phyloP scores from a whole-genome alignment of 2,888 invertebrate species.

The Oithona nana region DNA sequence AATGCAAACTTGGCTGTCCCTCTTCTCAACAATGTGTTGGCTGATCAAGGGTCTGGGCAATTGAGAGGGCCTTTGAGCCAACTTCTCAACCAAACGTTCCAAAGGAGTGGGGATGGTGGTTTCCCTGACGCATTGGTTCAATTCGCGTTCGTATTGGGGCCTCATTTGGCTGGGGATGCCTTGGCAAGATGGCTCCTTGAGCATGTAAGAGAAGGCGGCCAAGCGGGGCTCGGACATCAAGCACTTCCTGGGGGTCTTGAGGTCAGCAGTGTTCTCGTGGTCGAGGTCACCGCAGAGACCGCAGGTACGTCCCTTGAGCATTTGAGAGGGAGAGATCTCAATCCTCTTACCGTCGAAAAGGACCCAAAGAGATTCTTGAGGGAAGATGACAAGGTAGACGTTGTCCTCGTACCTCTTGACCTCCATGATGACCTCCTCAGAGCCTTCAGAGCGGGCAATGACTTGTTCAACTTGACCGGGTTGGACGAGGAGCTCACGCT shows the following conservation, averaged over 20 bases:
- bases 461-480: background rate
- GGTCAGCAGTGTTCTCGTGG: conserved; percentile 13
- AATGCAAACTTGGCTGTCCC: background rate
- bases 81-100: background rate
- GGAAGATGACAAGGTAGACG: background rate
- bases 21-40: background rate
- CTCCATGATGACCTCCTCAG: background rate
- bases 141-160: background rate
- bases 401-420: background rate
- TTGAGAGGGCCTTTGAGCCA: background rate
- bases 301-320: background rate
- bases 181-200: conserved; percentile 11
- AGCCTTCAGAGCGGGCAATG: background rate
- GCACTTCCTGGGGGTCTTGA: conserved; percentile 13
- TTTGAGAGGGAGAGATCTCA: conserved; percentile 1
- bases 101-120: conserved; percentile 3
- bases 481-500: background rate
- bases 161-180: conserved; percentile 6
- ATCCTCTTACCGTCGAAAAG: conserved; percentile 11
- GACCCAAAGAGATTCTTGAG: background rate
- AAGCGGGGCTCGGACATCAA: conserved; percentile 1
- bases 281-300: conserved; percentile 18
- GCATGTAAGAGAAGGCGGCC: conserved; percentile 13
- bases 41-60: background rate
- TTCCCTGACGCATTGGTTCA: background rate